Evolutionary conservation across 2,888 invertebrate genomes (phyloP).

Genomic region (Drosophila percnosoma): DNA sequence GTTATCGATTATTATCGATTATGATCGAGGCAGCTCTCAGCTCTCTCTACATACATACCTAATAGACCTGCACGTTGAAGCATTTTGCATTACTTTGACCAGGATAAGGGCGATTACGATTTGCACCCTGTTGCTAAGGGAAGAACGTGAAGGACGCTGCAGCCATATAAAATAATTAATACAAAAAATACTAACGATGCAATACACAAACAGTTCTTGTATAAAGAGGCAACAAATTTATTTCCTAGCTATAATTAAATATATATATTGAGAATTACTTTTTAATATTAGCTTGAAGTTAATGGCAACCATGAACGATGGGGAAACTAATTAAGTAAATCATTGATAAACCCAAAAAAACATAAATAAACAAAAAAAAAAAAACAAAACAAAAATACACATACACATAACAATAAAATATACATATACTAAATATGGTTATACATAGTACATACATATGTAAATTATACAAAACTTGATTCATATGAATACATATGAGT

Average conservation of each 20-base stretch:
- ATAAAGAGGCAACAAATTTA: constrained; percentile 69
- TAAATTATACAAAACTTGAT: constrained; percentile 55
- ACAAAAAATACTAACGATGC: constrained; percentile 25
- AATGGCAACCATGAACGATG: constrained; percentile 39
- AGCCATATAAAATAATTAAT: constrained; percentile 27
- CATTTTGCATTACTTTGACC: constrained; percentile 23
- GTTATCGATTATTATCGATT: background rate
- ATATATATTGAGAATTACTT: constrained; percentile 71
- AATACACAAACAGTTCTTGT: constrained; percentile 66
- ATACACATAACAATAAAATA: constrained; percentile 47
- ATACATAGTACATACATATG: constrained; percentile 42
- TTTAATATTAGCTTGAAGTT: constrained; percentile 76
- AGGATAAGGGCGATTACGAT: constrained; percentile 8
- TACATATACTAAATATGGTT: constrained; percentile 38
- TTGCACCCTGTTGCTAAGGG: constrained; percentile 32
- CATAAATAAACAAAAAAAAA: constrained; percentile 41
- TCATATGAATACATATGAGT: constrained; percentile 40
- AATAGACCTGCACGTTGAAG: constrained; percentile 52
- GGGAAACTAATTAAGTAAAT: constrained; percentile 47
- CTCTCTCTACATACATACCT: constrained; percentile 25
- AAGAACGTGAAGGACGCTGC: constrained; percentile 19
- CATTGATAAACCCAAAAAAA: constrained; percentile 27
- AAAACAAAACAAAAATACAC: constrained; percentile 29
- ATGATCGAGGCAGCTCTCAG: background rate
- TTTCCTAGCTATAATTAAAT: constrained; percentile 74